phyloP scores from a whole-genome alignment of 2,888 invertebrate genomes.

The Lysandra bellargus region DNA sequence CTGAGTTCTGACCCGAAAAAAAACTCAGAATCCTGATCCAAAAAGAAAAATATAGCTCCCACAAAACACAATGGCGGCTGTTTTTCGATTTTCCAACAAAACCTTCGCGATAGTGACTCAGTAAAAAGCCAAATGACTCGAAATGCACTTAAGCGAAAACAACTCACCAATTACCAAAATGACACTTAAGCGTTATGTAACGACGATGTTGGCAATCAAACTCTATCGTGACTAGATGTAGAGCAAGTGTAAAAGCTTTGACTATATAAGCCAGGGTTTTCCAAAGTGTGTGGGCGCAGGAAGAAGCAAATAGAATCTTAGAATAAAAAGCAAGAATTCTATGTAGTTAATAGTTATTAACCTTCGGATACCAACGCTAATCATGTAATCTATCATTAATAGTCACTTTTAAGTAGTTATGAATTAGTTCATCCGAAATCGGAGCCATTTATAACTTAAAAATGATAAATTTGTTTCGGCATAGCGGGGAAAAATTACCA shows the following conservation, averaged over 20 bases:
- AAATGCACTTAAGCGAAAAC: constrained; percentile 33
- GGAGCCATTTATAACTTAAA: too few relatives aligned
- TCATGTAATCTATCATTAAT: too few relatives aligned
- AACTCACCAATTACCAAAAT: constrained; percentile 32
- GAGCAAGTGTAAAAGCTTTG: constrained; percentile 37
- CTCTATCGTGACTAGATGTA: constrained; percentile 41
- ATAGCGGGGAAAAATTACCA: too few relatives aligned
- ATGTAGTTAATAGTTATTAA: too few relatives aligned
- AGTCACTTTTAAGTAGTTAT: too few relatives aligned
- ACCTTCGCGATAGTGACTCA: not conserved
- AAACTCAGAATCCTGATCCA: too few relatives aligned
- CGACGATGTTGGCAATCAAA: constrained; percentile 38
- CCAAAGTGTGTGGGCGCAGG: not conserved
- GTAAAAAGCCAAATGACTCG: constrained; percentile 11
- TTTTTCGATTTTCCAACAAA: not conserved
- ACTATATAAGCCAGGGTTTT: constrained; percentile 4
- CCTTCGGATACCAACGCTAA: too few relatives aligned
- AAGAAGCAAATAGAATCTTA: too few relatives aligned
- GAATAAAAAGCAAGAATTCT: too few relatives aligned
- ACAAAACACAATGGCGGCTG: not conserved
- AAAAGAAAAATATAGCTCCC: not conserved
- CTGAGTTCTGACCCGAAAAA: too few relatives aligned
- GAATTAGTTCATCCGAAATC: too few relatives aligned
- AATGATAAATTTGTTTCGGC: too few relatives aligned
- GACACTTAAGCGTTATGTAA: constrained; percentile 40